These are phyloP conservation scores for Virgularia gustaviana DNA, from an alignment of 92 coral and sea anemone species.

Conservation along the genomic window DNA sequence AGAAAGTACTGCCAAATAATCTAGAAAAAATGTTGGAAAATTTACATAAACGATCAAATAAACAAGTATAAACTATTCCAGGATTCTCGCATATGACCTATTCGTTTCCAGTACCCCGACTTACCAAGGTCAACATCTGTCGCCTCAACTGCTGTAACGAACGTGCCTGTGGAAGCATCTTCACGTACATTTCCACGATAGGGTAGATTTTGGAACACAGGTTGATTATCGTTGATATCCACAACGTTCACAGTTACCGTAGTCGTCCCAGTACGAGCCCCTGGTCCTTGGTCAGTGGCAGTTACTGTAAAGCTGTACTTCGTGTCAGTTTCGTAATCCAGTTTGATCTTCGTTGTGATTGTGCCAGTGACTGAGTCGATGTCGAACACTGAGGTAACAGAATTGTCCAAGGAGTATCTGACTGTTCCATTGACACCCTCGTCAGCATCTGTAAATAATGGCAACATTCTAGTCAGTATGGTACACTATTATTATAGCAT, in stretches of 20 bases:
- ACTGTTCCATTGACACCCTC: slow-evolving; percentile 61
- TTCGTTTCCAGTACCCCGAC: too few relatives aligned
- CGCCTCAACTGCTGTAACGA: slow-evolving; percentile 60
- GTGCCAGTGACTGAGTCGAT: slow-evolving; percentile 54
- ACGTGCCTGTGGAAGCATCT: slow-evolving; percentile 49
- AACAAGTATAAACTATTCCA: too few relatives aligned
- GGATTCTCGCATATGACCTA: too few relatives aligned
- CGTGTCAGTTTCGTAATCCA: slow-evolving; percentile 69
- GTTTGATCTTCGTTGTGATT: slow-evolving; percentile 40
- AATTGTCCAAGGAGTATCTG: slow-evolving; percentile 50
- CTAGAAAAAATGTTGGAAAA: too few relatives aligned
- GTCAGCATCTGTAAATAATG: slow-evolving; percentile 66
- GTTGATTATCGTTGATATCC: slow-evolving; percentile 71
- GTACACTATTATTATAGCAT: too few relatives aligned
- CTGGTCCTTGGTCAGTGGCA: slow-evolving; percentile 75
- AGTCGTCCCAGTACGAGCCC: slow-evolving; percentile 45
- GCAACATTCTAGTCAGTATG: not conserved
- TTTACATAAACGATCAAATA: too few relatives aligned
- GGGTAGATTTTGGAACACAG: slow-evolving; percentile 61
- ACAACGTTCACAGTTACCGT: slow-evolving; percentile 58
- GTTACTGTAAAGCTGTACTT: slow-evolving; percentile 60
- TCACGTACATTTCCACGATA: slow-evolving; percentile 55
- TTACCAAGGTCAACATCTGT: slow-evolving; percentile 61
- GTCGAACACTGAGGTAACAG: slow-evolving; percentile 46
- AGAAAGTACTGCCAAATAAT: too few relatives aligned